phyloP scores from a whole-genome alignment of 2,888 invertebrate species.

The Leptogaster cylindrica region DNA sequence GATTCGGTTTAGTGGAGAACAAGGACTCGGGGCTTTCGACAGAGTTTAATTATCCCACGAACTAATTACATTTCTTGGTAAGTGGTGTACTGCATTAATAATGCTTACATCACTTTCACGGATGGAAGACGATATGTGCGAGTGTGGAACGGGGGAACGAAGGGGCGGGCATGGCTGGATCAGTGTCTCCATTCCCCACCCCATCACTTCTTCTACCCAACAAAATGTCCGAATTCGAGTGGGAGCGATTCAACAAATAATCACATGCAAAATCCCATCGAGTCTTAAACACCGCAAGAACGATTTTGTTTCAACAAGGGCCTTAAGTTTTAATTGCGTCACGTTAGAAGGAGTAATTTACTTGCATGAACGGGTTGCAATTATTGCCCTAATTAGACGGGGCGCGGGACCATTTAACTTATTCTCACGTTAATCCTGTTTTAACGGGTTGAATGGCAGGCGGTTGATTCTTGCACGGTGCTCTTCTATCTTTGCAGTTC shows the following conservation, averaged over 20 bases:
- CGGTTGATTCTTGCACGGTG: neutral
- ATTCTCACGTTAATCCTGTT: neutral
- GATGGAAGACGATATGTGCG: neutral
- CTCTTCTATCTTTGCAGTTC: neutral
- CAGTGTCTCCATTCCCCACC: too few relatives aligned
- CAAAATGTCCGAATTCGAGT: neutral
- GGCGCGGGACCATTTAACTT: conserved; percentile 2
- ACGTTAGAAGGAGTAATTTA: conserved; percentile 12
- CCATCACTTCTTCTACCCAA: neutral
- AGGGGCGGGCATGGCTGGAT: too few relatives aligned
- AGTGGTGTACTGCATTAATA: conserved; percentile 18
- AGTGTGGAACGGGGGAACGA: neutral
- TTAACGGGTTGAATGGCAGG: neutral
- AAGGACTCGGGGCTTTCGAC: too few relatives aligned
- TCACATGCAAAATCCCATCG: neutral
- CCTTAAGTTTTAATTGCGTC: conserved; percentile 20
- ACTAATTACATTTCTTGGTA: conserved; percentile 31
- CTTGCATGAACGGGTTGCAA: conserved; percentile 27
- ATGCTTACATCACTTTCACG: conserved; percentile 29
- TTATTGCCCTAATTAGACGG: conserved; percentile 25
- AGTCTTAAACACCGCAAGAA: neutral
- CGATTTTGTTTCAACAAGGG: neutral
- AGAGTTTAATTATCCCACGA: conserved; percentile 28
- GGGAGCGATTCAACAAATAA: neutral
- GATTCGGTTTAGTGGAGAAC: too few relatives aligned